Evolutionary conservation across 2,797 vertebrate genomes (phyloP).

Genomic region (Gadopsis marmoratus): DNA sequence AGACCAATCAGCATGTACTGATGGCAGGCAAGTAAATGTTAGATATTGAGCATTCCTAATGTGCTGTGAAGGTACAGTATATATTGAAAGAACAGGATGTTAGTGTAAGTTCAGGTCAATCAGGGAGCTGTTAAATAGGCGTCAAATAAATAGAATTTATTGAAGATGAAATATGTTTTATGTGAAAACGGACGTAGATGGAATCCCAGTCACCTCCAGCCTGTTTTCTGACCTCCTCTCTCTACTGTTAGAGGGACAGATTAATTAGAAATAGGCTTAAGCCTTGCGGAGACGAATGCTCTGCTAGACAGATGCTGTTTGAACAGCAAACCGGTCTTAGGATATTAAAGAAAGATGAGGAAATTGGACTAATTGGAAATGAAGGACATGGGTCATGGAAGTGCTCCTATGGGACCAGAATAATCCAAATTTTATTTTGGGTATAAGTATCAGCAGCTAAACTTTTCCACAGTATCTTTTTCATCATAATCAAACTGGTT

Average conservation of each 20-base stretch:
- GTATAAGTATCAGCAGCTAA: neutral
- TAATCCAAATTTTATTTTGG: constrained; percentile 32
- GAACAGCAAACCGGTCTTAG: constrained; percentile 60
- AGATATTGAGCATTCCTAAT: neutral
- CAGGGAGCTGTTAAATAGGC: neutral
- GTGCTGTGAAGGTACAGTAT: neutral
- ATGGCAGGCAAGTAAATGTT: neutral
- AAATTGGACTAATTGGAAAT: constrained; percentile 68
- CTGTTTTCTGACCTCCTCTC: constrained; percentile 49
- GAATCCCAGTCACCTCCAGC: constrained; percentile 53
- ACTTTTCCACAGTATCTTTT: neutral
- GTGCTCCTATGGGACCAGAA: constrained; percentile 13
- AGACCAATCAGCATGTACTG: too few relatives aligned
- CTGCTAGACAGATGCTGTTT: constrained; percentile 65
- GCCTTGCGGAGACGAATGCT: constrained; percentile 56
- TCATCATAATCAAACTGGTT: neutral
- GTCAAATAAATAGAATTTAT: constrained; percentile 21
- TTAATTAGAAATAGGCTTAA: constrained; percentile 68
- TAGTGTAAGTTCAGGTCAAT: neutral
- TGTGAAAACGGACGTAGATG: constrained; percentile 34
- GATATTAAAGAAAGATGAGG: constrained; percentile 63
- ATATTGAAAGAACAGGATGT: neutral
- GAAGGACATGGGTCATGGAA: constrained; percentile 56
- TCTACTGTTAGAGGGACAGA: constrained; percentile 50
- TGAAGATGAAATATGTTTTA: constrained; percentile 25